Percentiles rank a stretch among this genome's conserved stretches.
Evolutionary conservation across 2,797 vertebrate species (phyloP).

Genomic region (Steatocranus sp.): DNA sequence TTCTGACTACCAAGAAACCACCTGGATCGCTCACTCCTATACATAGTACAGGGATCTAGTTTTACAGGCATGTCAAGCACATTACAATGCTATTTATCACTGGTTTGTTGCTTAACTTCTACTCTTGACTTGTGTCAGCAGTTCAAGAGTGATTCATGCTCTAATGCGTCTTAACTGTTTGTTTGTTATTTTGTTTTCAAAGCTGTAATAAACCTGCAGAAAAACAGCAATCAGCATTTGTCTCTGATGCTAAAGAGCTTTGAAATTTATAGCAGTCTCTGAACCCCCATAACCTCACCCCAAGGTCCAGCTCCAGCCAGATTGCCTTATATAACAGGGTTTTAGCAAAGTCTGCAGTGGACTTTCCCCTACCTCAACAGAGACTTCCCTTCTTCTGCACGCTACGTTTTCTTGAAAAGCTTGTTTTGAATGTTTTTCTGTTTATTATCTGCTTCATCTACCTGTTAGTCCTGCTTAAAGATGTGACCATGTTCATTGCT

Average conservation of each 20-base stretch:
- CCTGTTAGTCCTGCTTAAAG: constrained; percentile 38
- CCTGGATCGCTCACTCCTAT: rapidly evolving
- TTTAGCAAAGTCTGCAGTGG: constrained; percentile 60
- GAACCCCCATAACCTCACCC: not conserved
- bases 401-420: constrained; percentile 5
- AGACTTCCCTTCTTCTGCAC: constrained; percentile 37
- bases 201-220: not conserved
- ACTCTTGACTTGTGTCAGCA: not conserved
- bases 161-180: not conserved
- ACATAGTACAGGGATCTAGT: not conserved
- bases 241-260: not conserved
- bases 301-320: constrained; percentile 25
- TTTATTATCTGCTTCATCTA: constrained; percentile 29
- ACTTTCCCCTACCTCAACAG: constrained; percentile 49
- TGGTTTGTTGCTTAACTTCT: not conserved
- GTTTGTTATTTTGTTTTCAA: not conserved
- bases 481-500: not conserved
- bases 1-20: rapidly evolving
- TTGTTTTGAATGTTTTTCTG: constrained; percentile 15
- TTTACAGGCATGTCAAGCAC: not conserved
- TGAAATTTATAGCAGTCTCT: not conserved
- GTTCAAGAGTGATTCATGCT: not conserved
- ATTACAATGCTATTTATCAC: not conserved
- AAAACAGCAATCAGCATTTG: not conserved
- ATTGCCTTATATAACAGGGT: constrained; percentile 59